These are phyloP conservation scores for Atta texana DNA, from an alignment of 1,140 invertebrate genomes.

Conservation along the genomic window DNA sequence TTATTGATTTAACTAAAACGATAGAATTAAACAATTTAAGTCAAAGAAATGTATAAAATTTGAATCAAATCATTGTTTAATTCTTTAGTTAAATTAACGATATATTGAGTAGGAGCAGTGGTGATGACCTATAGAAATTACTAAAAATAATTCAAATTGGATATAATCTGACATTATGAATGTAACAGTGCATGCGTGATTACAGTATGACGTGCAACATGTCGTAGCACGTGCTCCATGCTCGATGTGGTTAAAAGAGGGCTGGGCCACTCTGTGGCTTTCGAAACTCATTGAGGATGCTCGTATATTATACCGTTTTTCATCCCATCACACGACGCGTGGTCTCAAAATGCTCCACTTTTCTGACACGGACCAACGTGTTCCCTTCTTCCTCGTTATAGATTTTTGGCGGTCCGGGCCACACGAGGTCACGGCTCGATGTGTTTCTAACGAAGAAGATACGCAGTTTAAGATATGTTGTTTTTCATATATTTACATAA, in stretches of 20 bases:
- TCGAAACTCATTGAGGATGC: conserved; percentile 53
- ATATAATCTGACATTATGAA: too few species aligned
- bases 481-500: background rate
- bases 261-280: conserved; percentile 45
- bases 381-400: conserved; percentile 1
- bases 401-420: background rate
- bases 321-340: background rate
- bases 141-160: too few species aligned
- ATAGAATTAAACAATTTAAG: too few species aligned
- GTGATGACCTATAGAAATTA: too few species aligned
- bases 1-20: too few species aligned
- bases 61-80: too few species aligned
- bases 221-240: conserved; percentile 54
- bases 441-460: background rate
- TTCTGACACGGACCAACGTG: background rate
- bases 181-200: conserved; percentile 31
- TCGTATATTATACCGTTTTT: conserved; percentile 12
- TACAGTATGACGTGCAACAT: conserved; percentile 43
- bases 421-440: background rate
- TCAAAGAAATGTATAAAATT: too few species aligned
- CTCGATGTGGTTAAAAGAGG: conserved; percentile 2
- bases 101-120: too few species aligned
- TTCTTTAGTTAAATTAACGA: too few species aligned
- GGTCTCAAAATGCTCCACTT: background rate
- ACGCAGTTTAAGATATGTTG: background rate